These are phyloP conservation scores for Myiotriccus ornatus DNA, from an alignment of 2,797 vertebrate genomes.

Conservation along the genomic window DNA sequence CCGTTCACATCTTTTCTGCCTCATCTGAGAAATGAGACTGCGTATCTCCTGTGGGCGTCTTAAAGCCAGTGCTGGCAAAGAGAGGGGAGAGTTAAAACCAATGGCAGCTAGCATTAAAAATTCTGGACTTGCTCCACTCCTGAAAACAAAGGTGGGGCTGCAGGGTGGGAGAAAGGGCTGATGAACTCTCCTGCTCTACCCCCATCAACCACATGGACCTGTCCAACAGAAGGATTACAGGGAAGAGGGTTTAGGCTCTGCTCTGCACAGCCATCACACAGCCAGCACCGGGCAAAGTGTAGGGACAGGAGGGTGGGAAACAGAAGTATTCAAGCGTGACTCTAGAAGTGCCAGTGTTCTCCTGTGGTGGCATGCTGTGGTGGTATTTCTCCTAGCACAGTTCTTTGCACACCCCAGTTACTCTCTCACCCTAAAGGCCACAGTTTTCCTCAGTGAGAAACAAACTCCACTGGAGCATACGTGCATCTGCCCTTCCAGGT, in stretches of 20 bases:
- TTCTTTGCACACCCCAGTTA: background rate
- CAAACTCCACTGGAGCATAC: background rate
- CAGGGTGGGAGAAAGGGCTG: background rate
- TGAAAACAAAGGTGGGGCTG: background rate
- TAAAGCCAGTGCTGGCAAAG: conserved; percentile 28
- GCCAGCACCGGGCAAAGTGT: background rate
- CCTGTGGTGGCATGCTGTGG: fast-evolving
- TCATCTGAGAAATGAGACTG: conserved; percentile 21
- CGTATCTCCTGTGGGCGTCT: background rate
- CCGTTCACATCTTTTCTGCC: conserved; percentile 34
- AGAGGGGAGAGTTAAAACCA: conserved; percentile 14
- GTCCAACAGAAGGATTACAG: background rate
- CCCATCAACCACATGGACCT: background rate
- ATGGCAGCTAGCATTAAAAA: background rate
- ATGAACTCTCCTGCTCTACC: background rate
- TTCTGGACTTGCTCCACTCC: background rate
- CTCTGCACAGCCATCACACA: background rate
- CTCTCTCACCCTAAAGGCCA: background rate
- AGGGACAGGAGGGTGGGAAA: background rate
- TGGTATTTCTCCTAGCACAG: background rate
- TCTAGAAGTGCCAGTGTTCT: background rate
- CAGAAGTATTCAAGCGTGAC: background rate
- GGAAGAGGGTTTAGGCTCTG: background rate
- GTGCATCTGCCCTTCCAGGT: background rate
- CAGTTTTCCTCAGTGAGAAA: background rate